Conservation (phyloP, 2,113 vertebrate genomes). For the Prunella himalayana region DNA sequence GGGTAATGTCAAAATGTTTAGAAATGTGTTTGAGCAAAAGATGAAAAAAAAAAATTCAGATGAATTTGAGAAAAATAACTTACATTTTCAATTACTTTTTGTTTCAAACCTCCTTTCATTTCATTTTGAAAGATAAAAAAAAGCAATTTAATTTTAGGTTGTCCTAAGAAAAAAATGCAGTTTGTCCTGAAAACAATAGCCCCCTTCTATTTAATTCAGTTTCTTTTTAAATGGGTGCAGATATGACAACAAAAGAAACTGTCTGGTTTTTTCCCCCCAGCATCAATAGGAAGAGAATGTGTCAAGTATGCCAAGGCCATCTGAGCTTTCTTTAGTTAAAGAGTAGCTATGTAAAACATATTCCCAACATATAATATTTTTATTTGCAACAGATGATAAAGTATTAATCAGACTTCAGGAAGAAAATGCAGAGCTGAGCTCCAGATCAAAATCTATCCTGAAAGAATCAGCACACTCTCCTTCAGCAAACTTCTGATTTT, state of each 20-base stretch:
- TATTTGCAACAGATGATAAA: not conserved
- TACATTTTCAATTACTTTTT: not conserved
- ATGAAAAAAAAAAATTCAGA: not conserved
- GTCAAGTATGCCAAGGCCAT: not conserved
- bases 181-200: not conserved
- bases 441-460: not conserved
- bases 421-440: not conserved
- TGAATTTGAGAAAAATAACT: not conserved
- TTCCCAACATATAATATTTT: not conserved
- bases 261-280: accelerated
- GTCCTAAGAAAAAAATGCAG: not conserved
- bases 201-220: not conserved
- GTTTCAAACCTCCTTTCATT: not conserved
- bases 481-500: not conserved
- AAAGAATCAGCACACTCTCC: not conserved
- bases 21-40: not conserved
- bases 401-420: not conserved
- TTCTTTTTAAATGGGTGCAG: not conserved
- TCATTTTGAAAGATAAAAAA: not conserved
- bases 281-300: not conserved
- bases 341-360: not conserved
- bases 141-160: not conserved
- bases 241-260: not conserved
- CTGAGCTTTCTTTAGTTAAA: not conserved
- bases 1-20: not conserved